These are phyloP conservation scores for Argyra leucocephala DNA, from an alignment of 2,888 invertebrate species.

Conservation along the genomic window DNA sequence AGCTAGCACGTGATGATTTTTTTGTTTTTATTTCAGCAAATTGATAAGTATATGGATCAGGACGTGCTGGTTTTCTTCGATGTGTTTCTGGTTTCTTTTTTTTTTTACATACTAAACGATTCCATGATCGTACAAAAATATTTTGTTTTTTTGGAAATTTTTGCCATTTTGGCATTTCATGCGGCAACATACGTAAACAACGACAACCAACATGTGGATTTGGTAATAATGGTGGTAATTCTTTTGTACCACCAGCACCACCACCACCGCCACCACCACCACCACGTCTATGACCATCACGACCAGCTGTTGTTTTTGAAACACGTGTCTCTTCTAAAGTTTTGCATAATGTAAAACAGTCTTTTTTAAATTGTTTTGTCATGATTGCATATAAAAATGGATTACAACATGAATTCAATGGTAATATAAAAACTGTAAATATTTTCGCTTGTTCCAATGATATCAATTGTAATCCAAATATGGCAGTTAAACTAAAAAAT, in stretches of 20 bases:
- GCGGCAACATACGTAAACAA: constrained; percentile 45
- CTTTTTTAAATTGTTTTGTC: constrained; percentile 95
- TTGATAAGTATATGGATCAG: constrained; percentile 64
- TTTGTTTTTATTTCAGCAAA: constrained; percentile 63
- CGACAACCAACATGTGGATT: constrained; percentile 43
- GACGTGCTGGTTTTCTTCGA: constrained; percentile 45
- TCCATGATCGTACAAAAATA: constrained; percentile 42
- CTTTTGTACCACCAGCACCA: constrained; percentile 70
- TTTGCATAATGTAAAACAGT: constrained; percentile 90
- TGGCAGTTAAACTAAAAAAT: constrained; percentile 87
- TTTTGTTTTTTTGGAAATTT: constrained; percentile 33
- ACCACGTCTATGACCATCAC: constrained; percentile 13
- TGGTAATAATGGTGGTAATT: constrained; percentile 51
- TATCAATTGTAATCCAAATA: constrained; percentile 81
- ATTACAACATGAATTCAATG: constrained; percentile 94
- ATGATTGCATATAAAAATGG: constrained; percentile 96
- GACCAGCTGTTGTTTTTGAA: constrained; percentile 27
- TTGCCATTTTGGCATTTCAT: constrained; percentile 40
- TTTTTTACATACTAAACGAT: constrained; percentile 36
- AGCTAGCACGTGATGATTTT: constrained; percentile 67
- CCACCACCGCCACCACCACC: constrained; percentile 47
- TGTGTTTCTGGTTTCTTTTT: constrained; percentile 31
- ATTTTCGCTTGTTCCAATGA: constrained; percentile 92
- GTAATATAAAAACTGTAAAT: constrained; percentile 90
- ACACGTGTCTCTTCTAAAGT: constrained; percentile 91